Base-by-base conservation (phyloP, 2,888 invertebrate genomes). In the Silvanus unidentatus region DNA sequence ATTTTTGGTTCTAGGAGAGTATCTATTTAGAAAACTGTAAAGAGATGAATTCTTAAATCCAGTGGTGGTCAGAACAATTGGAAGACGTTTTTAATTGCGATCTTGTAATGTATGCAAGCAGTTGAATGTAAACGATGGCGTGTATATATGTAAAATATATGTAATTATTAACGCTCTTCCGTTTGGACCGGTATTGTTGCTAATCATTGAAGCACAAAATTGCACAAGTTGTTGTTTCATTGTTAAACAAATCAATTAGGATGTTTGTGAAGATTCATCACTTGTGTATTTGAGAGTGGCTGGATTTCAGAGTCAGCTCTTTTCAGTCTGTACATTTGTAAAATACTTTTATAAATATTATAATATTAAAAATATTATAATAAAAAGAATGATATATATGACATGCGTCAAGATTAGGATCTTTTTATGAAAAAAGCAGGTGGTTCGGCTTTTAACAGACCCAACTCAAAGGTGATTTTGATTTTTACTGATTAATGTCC, bases 341-440 rank as follows among this genome's bases (percentile, higher is more conserved):
- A 22, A 22, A 22, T 22, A 8, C 4, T 22, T 22, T 22, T 8
- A 22, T 22, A 22, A 22, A 22, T 5, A 22, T 22, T 22, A 22
- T 22, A 22, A 22, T 22, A 22, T 22, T 22, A 22, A 22, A 22
- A 22, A 22, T 22, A 22, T 22, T 22, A 22, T 22, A 32, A 32
- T 12, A n/a, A 12, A 32, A 32, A n/a, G 46, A 50, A 54, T 51
- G 53, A 54, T 42, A 45, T 50, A 51, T 53, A 53, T 56, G 55
- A 54, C 55, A 48, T 49, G 44, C 42, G 54, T 54, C 54, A 56
- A 22, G 55, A 56, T 56, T 53, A 54, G 45, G 45, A 54, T 54
- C 54, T 42, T 32, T 32, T 32, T 32, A 27, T 16, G 42, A 42
- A 51, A 53, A 51, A 45, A 47, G 54, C 55, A 56, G 55, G 55